Conservation (phyloP, 2,888 invertebrate genomes). For the Lycophotia porphyrea region DNA sequence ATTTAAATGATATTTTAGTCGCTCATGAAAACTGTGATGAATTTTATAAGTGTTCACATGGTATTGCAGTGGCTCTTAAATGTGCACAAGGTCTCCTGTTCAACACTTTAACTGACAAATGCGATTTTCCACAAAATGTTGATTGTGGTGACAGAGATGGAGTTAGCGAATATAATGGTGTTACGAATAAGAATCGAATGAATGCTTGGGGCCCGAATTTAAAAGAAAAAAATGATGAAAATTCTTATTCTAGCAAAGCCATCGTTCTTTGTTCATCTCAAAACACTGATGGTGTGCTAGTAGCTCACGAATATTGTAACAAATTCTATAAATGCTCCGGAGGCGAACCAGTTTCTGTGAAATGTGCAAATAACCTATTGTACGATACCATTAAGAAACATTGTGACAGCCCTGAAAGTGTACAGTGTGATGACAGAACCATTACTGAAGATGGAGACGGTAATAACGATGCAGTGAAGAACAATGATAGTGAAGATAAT, state of each 20-base stretch:
- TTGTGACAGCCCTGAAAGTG: conserved; percentile 67
- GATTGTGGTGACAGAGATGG: conserved; percentile 69
- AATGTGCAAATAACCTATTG: conserved; percentile 59
- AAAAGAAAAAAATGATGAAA: conserved; percentile 17
- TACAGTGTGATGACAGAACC: conserved; percentile 66
- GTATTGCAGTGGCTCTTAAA: conserved; percentile 62
- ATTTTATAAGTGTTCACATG: conserved; percentile 71
- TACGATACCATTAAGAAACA: conserved; percentile 63
- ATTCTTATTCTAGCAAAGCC: conserved; percentile 23
- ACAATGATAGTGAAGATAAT: conserved; percentile 27
- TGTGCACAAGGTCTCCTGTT: conserved; percentile 68
- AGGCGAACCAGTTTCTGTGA: conserved; percentile 60
- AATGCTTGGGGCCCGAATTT: neutral
- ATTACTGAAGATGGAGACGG: conserved; percentile 28
- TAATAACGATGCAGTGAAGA: neutral
- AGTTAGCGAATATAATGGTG: conserved; percentile 14
- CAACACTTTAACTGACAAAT: conserved; percentile 66
- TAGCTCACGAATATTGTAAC: conserved; percentile 71
- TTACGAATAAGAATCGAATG: neutral
- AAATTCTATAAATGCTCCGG: conserved; percentile 66
- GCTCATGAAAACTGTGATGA: conserved; percentile 75
- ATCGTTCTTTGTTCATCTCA: conserved; percentile 61
- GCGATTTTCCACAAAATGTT: conserved; percentile 73
- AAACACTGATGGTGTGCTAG: conserved; percentile 60
- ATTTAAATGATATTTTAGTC: conserved; percentile 67